These are phyloP conservation scores for Phodopus roborovskii DNA, from an alignment of 2,113 vertebrate species.

Conservation along the genomic window DNA sequence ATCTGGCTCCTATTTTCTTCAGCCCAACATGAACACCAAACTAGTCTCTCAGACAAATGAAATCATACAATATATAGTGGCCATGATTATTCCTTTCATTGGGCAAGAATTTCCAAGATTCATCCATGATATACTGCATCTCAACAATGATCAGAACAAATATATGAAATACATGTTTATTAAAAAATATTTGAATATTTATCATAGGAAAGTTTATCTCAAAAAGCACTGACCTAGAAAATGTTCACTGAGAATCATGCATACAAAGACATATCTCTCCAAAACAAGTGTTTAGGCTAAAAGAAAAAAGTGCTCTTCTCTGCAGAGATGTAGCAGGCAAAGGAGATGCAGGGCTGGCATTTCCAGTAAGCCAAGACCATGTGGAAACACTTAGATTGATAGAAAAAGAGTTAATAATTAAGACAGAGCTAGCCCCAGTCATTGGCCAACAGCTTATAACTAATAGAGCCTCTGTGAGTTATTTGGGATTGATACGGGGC, in stretches of 20 bases:
- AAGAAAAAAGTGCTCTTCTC: background rate
- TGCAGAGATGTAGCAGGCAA: too few species aligned
- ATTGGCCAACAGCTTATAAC: too few species aligned
- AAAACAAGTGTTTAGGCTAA: background rate
- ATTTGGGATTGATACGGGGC: too few species aligned
- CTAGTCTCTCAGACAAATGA: background rate
- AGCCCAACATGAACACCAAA: background rate
- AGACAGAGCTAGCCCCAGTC: too few species aligned
- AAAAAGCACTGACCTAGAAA: background rate
- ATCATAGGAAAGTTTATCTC: background rate
- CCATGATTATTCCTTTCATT: background rate
- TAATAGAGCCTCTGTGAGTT: too few species aligned
- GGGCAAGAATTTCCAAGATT: constrained; percentile 9
- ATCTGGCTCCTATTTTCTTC: background rate
- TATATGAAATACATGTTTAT: background rate
- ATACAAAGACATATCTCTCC: background rate
- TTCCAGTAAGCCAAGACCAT: too few species aligned
- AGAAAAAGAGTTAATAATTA: too few species aligned
- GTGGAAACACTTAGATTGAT: too few species aligned
- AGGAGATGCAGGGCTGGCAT: too few species aligned
- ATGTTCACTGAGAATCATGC: background rate
- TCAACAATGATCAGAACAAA: background rate
- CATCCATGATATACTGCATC: background rate
- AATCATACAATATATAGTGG: background rate
- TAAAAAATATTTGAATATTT: background rate